Evolutionary conservation across 2,113 vertebrate genomes (phyloP).

Genomic region (Caranx ignobilis): DNA sequence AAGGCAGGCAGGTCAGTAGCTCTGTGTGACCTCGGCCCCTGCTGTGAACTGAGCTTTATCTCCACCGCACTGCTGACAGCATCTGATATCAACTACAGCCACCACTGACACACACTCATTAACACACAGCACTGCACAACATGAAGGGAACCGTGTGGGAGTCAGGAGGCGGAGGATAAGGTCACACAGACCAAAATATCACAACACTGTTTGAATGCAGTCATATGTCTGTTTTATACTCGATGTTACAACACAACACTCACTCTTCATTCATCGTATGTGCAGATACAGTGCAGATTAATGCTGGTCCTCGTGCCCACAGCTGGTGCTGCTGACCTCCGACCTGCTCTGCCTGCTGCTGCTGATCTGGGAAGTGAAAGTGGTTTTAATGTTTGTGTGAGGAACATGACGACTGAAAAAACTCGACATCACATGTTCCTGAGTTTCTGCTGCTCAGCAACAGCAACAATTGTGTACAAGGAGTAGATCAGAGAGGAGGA

Average conservation of each 20-base stretch:
- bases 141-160: neutral
- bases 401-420: neutral
- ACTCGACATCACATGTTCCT: neutral
- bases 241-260: no score
- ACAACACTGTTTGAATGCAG: no score
- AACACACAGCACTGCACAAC: neutral
- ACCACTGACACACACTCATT: neutral
- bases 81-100: constrained; percentile 2
- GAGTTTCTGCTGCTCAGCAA: no score
- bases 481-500: neutral
- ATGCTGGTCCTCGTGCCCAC: neutral
- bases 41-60: constrained; percentile 26
- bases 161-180: neutral
- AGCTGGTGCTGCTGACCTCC: neutral
- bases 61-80: constrained; percentile 4
- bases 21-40: constrained; percentile 30
- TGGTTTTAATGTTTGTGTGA: neutral
- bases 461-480: neutral
- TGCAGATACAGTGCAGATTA: no score
- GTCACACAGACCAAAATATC: neutral
- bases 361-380: neutral
- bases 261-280: neutral
- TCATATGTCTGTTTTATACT: no score
- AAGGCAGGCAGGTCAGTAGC: neutral
- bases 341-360: neutral